Evolutionary conservation across 2,113 vertebrate genomes (phyloP), one percentile per base, ranked within the genome.

Genomic region (Dicaeum eximium): DNA sequence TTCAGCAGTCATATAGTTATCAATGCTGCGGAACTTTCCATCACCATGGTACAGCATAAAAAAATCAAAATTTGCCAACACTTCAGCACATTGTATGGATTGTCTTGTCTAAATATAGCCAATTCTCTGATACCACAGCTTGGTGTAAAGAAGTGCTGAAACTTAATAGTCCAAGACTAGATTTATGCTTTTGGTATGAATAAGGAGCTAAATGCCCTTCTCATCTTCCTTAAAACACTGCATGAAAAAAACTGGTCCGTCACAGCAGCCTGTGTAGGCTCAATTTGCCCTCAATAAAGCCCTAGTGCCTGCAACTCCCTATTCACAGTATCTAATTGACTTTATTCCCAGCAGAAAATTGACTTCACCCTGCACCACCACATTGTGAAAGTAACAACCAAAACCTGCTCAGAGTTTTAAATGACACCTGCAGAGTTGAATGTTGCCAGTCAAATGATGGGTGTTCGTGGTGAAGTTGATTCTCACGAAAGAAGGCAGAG

Each of bases 381-480:
- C 1, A 1, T 22, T 25, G 9, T 1, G 15, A 72, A 16, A 19
- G 13, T 48, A 33, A 61, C 19, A 11, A 2, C 17, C 31, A 57
- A 80, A 86, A 86, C 9, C 23, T 30, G 5, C 24, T 83, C 21
- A 47, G 44, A 57, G 30, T 25, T 35, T 67, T n/a, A 37, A 80
- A 64, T 25, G 35, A 23, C 35, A 40, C 6, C 3, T 5, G 5
- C 5, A 23, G 40, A 38, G 15, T 1, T 42, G 24, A 30, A 4
- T 44, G 11, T 19, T 84, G 37, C 22, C 19, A 44, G 8, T 12
- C n/a, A 56, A 77, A 70, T 18, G 28, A 24, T 61, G 19, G 4
- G 15, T 47, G 48, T 10, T 27, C 23, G 7, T 30, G 30, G 35
- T 23, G 37, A 77, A 83, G 24, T 2, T 60, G 47, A 15, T 51